These are phyloP conservation scores for Drosophila helvetica DNA, from an alignment of 2,888 invertebrate genomes.

Conservation along the genomic window DNA sequence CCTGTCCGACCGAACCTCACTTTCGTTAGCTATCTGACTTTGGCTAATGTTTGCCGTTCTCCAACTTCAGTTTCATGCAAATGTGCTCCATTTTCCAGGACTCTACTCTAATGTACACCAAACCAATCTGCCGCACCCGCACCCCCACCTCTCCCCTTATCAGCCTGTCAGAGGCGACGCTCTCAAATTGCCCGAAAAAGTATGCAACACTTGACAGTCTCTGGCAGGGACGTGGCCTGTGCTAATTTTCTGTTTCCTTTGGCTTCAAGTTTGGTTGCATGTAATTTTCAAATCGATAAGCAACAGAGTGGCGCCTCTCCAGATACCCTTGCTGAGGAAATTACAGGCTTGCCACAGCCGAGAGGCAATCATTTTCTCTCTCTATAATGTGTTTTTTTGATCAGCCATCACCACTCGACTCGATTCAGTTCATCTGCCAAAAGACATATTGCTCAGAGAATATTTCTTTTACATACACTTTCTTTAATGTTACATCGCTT, in stretches of 20 bases:
- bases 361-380: too few relatives aligned
- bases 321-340: too few relatives aligned
- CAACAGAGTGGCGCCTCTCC: slow-evolving; percentile 39
- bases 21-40: slow-evolving; percentile 54
- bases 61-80: slow-evolving; percentile 58
- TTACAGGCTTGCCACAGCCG: too few relatives aligned
- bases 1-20: neutral
- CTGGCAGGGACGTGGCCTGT: slow-evolving; percentile 33
- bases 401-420: too few relatives aligned
- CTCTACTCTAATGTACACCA: neutral
- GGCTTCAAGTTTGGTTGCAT: slow-evolving; percentile 48
- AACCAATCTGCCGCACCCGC: too few relatives aligned
- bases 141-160: too few relatives aligned
- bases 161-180: neutral
- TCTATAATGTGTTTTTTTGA: too few relatives aligned
- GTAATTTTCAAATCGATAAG: slow-evolving; percentile 76
- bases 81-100: slow-evolving; percentile 52
- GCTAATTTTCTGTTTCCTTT: slow-evolving; percentile 71
- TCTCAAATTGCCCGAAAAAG: slow-evolving; percentile 64
- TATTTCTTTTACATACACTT: too few relatives aligned
- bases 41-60: slow-evolving; percentile 69
- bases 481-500: too few relatives aligned
- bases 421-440: too few relatives aligned
- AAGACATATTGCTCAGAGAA: too few relatives aligned
- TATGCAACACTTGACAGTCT: slow-evolving; percentile 61